These are phyloP conservation scores for Slavum lentiscoides DNA, from an alignment of 2,888 invertebrate species.

Conservation along the genomic window DNA sequence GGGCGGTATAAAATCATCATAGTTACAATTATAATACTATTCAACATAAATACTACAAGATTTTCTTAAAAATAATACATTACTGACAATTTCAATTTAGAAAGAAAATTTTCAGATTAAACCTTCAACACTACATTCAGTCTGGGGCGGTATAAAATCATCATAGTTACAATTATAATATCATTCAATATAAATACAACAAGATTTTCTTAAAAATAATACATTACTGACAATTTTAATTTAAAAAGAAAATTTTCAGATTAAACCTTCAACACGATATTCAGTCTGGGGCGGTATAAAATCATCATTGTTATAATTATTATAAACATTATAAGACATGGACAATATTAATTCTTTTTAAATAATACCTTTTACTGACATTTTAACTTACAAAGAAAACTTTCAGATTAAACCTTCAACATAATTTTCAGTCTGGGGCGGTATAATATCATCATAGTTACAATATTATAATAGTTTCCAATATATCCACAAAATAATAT, in stretches of 20 bases:
- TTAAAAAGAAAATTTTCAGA: background rate
- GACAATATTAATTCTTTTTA: no score
- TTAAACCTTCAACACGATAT: conserved; percentile 34
- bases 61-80: background rate
- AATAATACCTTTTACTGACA: no score
- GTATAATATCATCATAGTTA: no score
- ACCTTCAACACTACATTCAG: conserved; percentile 32
- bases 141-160: conserved; percentile 45
- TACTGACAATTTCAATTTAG: background rate
- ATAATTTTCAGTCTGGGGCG: no score
- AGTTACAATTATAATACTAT: background rate
- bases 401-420: no score
- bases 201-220: background rate
- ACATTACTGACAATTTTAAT: background rate
- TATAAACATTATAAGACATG: background rate
- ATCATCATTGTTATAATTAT: conserved; percentile 39
- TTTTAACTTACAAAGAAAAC: no score
- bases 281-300: conserved; percentile 44
- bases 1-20: conserved; percentile 23
- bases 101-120: background rate
- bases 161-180: background rate
- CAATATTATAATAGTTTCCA: no score
- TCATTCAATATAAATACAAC: background rate
- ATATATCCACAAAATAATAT: no score
- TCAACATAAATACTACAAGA: background rate